phyloP scores from a whole-genome alignment of 1,140 invertebrate species.

The Drosophila ironensis region DNA sequence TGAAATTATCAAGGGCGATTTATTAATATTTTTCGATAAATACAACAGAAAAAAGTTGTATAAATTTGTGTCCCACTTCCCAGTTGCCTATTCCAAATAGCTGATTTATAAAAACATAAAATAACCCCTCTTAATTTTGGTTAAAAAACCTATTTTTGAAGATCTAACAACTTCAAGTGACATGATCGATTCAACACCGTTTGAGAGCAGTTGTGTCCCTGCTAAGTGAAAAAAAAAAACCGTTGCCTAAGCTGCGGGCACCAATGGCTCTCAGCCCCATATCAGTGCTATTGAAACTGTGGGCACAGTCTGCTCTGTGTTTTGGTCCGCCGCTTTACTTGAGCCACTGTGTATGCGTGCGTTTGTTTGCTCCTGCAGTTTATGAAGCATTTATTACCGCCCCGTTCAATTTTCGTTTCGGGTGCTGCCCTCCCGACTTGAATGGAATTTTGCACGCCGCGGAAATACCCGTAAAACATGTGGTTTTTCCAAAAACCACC shows the following conservation, averaged over 20 bases:
- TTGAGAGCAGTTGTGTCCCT: slow-evolving; percentile 27
- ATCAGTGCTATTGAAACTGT: slow-evolving; percentile 17
- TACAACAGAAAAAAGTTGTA: no score
- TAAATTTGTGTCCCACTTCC: no score
- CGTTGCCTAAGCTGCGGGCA: slow-evolving; percentile 47
- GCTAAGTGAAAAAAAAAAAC: slow-evolving; percentile 2
- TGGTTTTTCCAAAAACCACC: no score
- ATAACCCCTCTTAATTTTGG: neutral
- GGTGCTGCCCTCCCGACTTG: slow-evolving; percentile 18
- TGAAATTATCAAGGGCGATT: no score
- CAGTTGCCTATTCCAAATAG: no score
- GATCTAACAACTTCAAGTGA: no score
- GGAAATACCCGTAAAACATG: slow-evolving; percentile 54
- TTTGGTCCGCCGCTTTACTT: slow-evolving; percentile 9
- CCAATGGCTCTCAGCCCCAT: neutral
- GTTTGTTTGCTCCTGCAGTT: slow-evolving; percentile 30
- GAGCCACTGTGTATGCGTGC: neutral
- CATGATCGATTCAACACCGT: no score
- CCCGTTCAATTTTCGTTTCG: neutral
- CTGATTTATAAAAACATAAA: neutral
- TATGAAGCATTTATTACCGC: slow-evolving; percentile 42
- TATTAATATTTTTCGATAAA: no score
- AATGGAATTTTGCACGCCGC: slow-evolving; percentile 51
- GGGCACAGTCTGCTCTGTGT: neutral
- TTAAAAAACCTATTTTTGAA: neutral